phyloP scores from a whole-genome alignment of 1,140 invertebrate genomes.

The Drosophila miranda region DNA sequence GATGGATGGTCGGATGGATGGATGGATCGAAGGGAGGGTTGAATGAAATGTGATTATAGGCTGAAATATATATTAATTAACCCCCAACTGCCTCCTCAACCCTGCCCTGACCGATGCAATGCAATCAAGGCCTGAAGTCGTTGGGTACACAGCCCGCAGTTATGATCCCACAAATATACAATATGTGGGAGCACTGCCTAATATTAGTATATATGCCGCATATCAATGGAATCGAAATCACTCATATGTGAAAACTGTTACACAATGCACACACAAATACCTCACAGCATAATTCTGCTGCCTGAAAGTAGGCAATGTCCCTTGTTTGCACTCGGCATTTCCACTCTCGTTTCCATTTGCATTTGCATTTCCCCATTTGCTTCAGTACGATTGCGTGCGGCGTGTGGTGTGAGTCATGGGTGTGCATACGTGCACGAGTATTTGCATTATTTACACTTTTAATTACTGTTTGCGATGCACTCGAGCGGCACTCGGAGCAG shows the following conservation, averaged over 20 bases:
- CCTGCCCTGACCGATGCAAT: no score
- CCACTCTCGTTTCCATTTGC: slow-evolving; percentile 46
- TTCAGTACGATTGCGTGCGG: neutral
- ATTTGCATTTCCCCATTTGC: slow-evolving; percentile 56
- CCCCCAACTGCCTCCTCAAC: neutral
- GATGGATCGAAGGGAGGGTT: neutral
- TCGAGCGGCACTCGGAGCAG: slow-evolving; percentile 52
- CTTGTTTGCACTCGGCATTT: slow-evolving; percentile 23
- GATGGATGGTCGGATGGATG: neutral
- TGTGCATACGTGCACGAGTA: slow-evolving; percentile 36
- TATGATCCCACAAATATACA: no score
- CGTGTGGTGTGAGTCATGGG: neutral
- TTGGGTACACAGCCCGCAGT: no score
- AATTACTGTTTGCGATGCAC: slow-evolving; percentile 77
- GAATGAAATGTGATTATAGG: slow-evolving; percentile 40
- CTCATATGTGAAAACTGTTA: slow-evolving; percentile 44
- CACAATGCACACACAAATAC: slow-evolving; percentile 14
- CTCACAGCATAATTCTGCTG: slow-evolving; percentile 57
- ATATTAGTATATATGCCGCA: no score
- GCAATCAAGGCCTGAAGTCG: no score
- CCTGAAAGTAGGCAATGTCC: slow-evolving; percentile 53
- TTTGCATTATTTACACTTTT: slow-evolving; percentile 77
- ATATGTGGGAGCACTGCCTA: no score
- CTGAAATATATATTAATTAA: no score
- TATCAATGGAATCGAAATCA: slow-evolving; percentile 2